Evolutionary conservation across 2,888 invertebrate genomes (phyloP).

Genomic region (Trichogramma evanescens): DNA sequence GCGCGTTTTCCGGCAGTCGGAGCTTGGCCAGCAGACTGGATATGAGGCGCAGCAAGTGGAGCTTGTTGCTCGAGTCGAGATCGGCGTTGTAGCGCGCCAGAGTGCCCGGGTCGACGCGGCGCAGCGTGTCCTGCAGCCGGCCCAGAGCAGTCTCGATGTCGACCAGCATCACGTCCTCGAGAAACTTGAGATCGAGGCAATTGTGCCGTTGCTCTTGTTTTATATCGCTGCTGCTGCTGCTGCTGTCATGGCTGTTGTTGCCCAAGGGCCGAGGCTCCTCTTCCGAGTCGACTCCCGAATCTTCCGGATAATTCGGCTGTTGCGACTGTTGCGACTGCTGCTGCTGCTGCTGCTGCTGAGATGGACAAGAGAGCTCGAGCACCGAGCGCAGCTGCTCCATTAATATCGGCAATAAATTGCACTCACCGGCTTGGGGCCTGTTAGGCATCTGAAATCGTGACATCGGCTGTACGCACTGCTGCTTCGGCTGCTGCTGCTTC

Average conservation of each 20-base stretch:
- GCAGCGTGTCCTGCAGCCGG: slow-evolving; percentile 66
- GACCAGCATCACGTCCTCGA: slow-evolving; percentile 59
- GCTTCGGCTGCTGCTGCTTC: slow-evolving; percentile 20
- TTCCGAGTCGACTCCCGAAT: slow-evolving; percentile 52
- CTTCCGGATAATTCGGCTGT: slow-evolving; percentile 28
- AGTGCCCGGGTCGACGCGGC: slow-evolving; percentile 47
- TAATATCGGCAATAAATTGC: slow-evolving; percentile 47
- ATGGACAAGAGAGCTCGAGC: slow-evolving; percentile 38
- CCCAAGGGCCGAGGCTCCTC: slow-evolving; percentile 58
- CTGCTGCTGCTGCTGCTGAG: slow-evolving; percentile 28
- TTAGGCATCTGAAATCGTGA: slow-evolving; percentile 37
- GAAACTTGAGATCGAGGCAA: slow-evolving; percentile 44
- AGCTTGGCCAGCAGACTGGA: slow-evolving; percentile 60
- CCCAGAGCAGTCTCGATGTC: slow-evolving; percentile 73
- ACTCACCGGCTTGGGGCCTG: slow-evolving; percentile 36
- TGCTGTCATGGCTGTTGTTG: slow-evolving; percentile 22
- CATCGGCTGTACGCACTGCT: slow-evolving; percentile 23
- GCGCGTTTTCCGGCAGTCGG: slow-evolving; percentile 41
- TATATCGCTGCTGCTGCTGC: slow-evolving; percentile 48
- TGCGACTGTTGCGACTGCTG: slow-evolving; percentile 23
- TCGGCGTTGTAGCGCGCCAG: slow-evolving; percentile 51
- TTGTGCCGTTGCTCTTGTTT: slow-evolving; percentile 7
- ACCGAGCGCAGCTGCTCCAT: slow-evolving; percentile 47
- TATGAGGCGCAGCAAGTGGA: slow-evolving; percentile 62
- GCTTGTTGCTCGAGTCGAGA: slow-evolving; percentile 50